phyloP scores from a whole-genome alignment of 92 coral and sea anemone species.

The Porites lobata region DNA sequence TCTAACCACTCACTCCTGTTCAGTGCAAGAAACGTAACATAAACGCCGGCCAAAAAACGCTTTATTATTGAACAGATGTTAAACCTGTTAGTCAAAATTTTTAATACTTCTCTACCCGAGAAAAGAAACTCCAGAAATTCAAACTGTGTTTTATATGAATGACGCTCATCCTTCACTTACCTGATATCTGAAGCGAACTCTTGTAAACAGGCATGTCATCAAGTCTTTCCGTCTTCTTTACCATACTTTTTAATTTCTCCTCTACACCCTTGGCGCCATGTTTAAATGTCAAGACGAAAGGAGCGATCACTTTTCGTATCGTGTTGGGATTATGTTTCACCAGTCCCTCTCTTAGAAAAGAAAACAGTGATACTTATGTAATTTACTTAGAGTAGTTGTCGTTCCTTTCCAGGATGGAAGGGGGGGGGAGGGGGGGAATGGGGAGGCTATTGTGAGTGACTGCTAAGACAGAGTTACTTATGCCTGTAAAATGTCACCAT shows the following conservation, averaged over 20 bases:
- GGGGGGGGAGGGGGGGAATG: too few species aligned
- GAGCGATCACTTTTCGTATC: conserved; percentile 87
- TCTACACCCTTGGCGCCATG: conserved; percentile 65
- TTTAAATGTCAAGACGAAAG: conserved; percentile 85
- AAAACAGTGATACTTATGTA: neutral
- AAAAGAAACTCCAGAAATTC: too few species aligned
- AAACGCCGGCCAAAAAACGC: too few species aligned
- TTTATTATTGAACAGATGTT: too few species aligned
- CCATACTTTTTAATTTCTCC: conserved; percentile 61
- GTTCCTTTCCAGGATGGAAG: neutral
- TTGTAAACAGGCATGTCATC: conserved; percentile 95
- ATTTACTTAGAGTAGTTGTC: neutral
- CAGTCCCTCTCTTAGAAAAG: conserved; percentile 76
- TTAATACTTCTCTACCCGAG: too few species aligned
- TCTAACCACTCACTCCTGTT: too few species aligned
- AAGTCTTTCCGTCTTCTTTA: conserved; percentile 73
- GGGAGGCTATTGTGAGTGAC: too few species aligned
- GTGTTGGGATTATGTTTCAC: conserved; percentile 92
- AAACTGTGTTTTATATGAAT: too few species aligned
- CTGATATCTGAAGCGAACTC: conserved; percentile 79
- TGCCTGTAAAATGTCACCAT: too few species aligned
- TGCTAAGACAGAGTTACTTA: too few species aligned
- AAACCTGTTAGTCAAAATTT: too few species aligned
- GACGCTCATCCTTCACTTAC: conserved; percentile 30
- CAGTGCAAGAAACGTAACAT: too few species aligned